phyloP scores from a whole-genome alignment of 1,140 invertebrate genomes.

The Amyelois transitella region DNA sequence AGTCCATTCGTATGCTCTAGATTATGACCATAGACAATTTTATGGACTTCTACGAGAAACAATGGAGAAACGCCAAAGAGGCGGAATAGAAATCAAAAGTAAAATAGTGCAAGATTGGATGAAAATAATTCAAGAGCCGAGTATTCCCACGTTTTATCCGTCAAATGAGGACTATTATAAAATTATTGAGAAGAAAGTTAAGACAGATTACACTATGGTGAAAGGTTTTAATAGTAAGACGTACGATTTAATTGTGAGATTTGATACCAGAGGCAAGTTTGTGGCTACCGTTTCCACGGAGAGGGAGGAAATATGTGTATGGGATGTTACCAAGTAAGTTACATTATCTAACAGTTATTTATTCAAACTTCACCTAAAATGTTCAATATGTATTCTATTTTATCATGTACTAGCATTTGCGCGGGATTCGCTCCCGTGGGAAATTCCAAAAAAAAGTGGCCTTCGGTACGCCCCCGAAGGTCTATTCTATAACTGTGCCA shows the following conservation, averaged over 20 bases:
- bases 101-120: slow-evolving; percentile 64
- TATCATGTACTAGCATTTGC: too few relatives aligned
- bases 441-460: too few relatives aligned
- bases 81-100: slow-evolving; percentile 41
- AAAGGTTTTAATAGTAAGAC: slow-evolving; percentile 64
- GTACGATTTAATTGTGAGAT: slow-evolving; percentile 75
- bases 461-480: too few relatives aligned
- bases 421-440: too few relatives aligned
- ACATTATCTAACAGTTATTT: slow-evolving; percentile 10
- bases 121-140: slow-evolving; percentile 63
- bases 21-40: slow-evolving; percentile 85
- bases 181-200: slow-evolving; percentile 43
- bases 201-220: slow-evolving; percentile 44
- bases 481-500: too few relatives aligned
- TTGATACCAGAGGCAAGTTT: slow-evolving; percentile 77
- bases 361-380: too few relatives aligned
- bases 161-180: slow-evolving; percentile 60
- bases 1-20: slow-evolving; percentile 78
- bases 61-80: slow-evolving; percentile 63
- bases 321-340: slow-evolving; percentile 80
- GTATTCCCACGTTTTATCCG: slow-evolving; percentile 73
- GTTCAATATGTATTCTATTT: too few relatives aligned
- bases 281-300: slow-evolving; percentile 83
- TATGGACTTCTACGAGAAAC: slow-evolving; percentile 80
- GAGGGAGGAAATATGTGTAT: slow-evolving; percentile 85